Evolutionary conservation across 2,888 invertebrate species (phyloP).

Genomic region (Kryphioiulus occultus): DNA sequence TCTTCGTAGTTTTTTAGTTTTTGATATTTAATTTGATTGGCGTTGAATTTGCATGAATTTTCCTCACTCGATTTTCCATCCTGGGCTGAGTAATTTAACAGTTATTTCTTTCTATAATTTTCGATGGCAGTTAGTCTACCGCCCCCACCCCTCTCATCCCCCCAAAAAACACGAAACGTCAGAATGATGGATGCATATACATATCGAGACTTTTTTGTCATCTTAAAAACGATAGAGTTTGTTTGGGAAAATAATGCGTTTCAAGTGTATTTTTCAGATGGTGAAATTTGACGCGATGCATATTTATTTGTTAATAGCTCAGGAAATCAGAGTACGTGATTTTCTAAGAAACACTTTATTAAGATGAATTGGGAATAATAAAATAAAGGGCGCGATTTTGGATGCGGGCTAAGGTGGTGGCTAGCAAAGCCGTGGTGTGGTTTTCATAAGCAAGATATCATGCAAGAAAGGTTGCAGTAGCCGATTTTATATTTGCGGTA

Average conservation of each 20-base stretch:
- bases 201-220: not conserved
- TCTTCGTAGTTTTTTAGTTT: not conserved
- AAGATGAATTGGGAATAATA: not conserved
- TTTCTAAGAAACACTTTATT: not conserved
- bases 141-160: not conserved
- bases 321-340: not conserved
- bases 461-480: no score
- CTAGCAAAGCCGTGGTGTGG: no score
- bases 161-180: not conserved
- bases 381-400: no score
- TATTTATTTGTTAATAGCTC: constrained; percentile 24
- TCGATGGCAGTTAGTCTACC: not conserved
- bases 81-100: constrained; percentile 1
- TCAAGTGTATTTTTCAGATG: constrained; percentile 2
- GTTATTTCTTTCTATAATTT: constrained; percentile 1
- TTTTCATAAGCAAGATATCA: no score
- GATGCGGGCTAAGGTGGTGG: no score
- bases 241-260: constrained; percentile 10
- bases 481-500: no score
- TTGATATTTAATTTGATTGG: constrained; percentile 29
- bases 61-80: not conserved
- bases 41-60: not conserved
- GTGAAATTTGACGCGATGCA: not conserved
- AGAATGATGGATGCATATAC: constrained; percentile 39
- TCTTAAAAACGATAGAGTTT: not conserved